Evolutionary conservation across 2,888 invertebrate genomes (phyloP), one percentile per base, ranked within the genome.

Genomic region (Euplexia lucipara): DNA sequence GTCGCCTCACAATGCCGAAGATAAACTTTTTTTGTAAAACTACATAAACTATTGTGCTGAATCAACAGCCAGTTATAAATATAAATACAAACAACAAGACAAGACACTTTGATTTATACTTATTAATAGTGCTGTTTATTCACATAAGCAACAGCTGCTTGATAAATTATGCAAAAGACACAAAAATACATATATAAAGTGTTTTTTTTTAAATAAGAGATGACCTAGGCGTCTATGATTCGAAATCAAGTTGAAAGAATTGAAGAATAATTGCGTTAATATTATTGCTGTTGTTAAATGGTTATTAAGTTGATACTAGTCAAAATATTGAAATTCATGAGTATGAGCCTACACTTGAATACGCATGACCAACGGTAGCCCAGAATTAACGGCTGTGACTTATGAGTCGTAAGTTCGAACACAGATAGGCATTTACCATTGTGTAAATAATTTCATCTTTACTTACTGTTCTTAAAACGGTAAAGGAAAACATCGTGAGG

Each of bases 191-290:
- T 6, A 48, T n/a, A n/a, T n/a, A n/a, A n/a, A n/a, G n/a, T n/a
- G n/a, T n/a, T n/a, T n/a, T n/a, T 61, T 71, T 63, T 47, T 60
- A 65, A 71, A 72, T 58, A 57, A 57, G 30, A 53, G 41, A 60
- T 57, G 51, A 60, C 39, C 34, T 30, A 26, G 41, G 47, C 20
- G 26, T 45, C 4, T 35, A 22, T 49, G 16, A 16, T 26, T 30
- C 30, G 22, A 54, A 62, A 59, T 56, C 58, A 47, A 44, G 54
- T 71, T 39, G 47, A 1, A 20, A 12, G 8, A 30, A 30, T n/a
- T n/a, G n/a, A n/a, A n/a, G n/a, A 30, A 18, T 20, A n/a, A 42
- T 37, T 2, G 18, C 2, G 4, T 22, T 16, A 16, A 20, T n/a
- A n/a, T 18, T 35, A 4, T 48, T 6, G 34, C 42, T 22, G 14